Evolutionary conservation across 1,140 invertebrate species (phyloP).

Genomic region (Bombus picipes): DNA sequence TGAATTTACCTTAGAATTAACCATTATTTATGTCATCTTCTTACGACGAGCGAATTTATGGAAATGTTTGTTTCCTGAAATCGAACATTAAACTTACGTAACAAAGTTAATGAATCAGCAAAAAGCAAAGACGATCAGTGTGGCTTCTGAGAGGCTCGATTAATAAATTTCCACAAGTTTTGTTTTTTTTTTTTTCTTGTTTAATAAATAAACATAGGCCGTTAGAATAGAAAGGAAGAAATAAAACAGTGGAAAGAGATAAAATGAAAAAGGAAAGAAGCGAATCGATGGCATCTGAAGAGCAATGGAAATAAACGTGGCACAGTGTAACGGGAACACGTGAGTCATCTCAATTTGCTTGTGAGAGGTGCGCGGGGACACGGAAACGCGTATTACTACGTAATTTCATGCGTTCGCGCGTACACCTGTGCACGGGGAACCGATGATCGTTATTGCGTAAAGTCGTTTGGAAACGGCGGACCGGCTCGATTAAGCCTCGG

Average conservation of each 20-base stretch:
- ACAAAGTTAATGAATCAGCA: no score
- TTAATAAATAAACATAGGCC: no score
- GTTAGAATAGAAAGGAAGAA: not conserved
- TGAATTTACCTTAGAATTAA: no score
- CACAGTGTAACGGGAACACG: constrained; percentile 65
- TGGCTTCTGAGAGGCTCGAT: no score
- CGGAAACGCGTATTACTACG: constrained; percentile 60
- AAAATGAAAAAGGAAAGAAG: not conserved
- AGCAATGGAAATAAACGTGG: constrained; percentile 47
- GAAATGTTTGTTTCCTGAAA: no score
- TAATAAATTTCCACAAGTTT: no score
- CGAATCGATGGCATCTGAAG: constrained; percentile 4
- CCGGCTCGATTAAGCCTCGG: constrained; percentile 53
- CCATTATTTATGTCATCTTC: no score
- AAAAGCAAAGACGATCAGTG: no score
- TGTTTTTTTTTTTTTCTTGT: no score
- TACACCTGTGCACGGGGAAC: constrained; percentile 25
- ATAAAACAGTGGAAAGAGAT: not conserved
- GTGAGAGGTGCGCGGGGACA: constrained; percentile 52
- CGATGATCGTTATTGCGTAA: constrained; percentile 68
- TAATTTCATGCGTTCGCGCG: constrained; percentile 49
- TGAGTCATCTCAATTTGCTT: constrained; percentile 70
- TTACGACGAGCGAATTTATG: no score
- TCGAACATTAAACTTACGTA: no score
- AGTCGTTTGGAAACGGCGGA: constrained; percentile 63